These are phyloP conservation scores for Clepsis dumicolana DNA, from an alignment of 2,888 invertebrate species.

Conservation along the genomic window DNA sequence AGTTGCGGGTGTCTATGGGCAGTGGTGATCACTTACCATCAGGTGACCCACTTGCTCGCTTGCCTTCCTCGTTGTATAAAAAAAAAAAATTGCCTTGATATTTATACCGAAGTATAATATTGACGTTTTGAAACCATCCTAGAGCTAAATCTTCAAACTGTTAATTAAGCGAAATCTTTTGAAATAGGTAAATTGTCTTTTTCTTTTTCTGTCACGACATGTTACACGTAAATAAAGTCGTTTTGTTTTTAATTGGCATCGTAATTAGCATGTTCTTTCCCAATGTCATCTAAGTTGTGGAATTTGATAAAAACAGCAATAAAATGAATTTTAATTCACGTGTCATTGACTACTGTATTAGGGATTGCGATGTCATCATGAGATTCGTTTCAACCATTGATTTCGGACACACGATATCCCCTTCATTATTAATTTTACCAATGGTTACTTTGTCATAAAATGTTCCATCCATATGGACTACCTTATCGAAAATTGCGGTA, in stretches of 20 bases:
- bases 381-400: neutral
- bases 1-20: too few relatives aligned
- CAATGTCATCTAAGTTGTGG: constrained; percentile 7
- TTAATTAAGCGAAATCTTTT: constrained; percentile 2
- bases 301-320: constrained; percentile 3
- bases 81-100: constrained; percentile 24
- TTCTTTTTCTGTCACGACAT: constrained; percentile 10
- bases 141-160: neutral
- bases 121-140: constrained; percentile 5
- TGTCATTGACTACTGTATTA: neutral
- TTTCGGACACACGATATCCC: neutral
- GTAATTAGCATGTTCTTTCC: constrained; percentile 9
- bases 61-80: too few relatives aligned
- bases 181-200: neutral
- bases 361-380: neutral
- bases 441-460: neutral
- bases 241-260: constrained; percentile 5
- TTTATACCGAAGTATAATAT: constrained; percentile 16
- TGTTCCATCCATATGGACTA: neutral
- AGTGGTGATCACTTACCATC: too few relatives aligned
- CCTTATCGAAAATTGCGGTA: neutral
- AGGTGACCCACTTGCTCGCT: too few relatives aligned
- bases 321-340: neutral
- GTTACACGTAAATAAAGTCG: neutral
- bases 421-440: neutral